Base-by-base conservation (phyloP, 2,113 vertebrate genomes). In the Accipiter virgatus region DNA sequence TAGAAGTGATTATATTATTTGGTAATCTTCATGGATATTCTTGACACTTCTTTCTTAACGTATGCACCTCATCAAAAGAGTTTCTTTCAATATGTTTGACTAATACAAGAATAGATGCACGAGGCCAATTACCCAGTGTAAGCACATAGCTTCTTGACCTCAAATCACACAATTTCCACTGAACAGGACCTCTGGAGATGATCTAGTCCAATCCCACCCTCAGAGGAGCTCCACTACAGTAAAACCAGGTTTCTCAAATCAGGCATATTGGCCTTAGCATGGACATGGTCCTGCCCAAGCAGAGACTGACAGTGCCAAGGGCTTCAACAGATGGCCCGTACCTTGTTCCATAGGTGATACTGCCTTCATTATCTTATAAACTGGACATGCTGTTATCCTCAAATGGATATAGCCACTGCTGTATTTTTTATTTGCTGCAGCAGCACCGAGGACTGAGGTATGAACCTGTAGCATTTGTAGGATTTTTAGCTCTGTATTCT, bases 371-470 rank as follows among this genome's bases (percentile, higher is more conserved):
- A 21, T 13, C 11, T 50, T 50, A 8, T 16, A 68, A 50, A 13
- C 16, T 25, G 9, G 6, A 16, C 43, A 45, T 0, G 0, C 5
- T 14, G 4, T 55, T 90, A 16, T 59, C 20, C 31, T n/a, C n/a
- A 81, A 16, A 65, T 21, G 20, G 26, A 12, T 71, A 55, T 6
- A 55, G 21, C 11, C 11, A 48, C 26, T 36, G 16, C 18, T 13
- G 9, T 12, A 8, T 27, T 25, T n/a, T 31, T 36, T 25, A n/a
- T 47, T 50, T 55, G 20, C 45, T 16, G 34, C 23, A 50, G n/a
- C 36, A 67, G 10, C 34, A 56, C 11, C 29, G 22, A 47, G 31
- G 27, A 34, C 36, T 18, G 38, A 73, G 17, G 15, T 47, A 43
- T 9, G 22, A 65, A 61, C 20, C 47, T 13, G 2, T 2, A 7